Evolutionary conservation across 2,113 vertebrate species (phyloP).

Genomic region (Larimichthys crocea): DNA sequence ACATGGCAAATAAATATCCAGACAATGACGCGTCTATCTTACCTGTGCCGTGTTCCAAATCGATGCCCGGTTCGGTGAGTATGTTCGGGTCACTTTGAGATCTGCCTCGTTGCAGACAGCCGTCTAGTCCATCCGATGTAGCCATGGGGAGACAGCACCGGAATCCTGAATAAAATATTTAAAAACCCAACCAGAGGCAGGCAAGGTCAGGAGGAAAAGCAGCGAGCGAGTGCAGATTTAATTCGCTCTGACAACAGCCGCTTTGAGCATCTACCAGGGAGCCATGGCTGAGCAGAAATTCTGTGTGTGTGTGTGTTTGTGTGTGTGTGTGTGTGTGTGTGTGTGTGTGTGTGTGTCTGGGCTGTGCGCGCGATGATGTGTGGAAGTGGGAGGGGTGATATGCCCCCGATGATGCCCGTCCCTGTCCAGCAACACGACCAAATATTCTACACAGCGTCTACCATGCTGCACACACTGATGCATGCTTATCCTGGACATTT

Average conservation of each 20-base stretch:
- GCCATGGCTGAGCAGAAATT: slow-evolving; percentile 80
- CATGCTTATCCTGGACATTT: not conserved
- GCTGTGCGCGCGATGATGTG: slow-evolving; percentile 58
- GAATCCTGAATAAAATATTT: slow-evolving; percentile 83
- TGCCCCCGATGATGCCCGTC: slow-evolving; percentile 74
- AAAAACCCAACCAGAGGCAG: slow-evolving; percentile 82
- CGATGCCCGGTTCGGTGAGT: slow-evolving; percentile 88
- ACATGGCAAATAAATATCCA: slow-evolving; percentile 20
- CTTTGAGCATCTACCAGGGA: slow-evolving; percentile 80
- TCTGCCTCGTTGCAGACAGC: slow-evolving; percentile 94
- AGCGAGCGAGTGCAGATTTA: slow-evolving; percentile 71
- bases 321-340: slow-evolving; percentile 42
- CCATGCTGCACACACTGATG: slow-evolving; percentile 23
- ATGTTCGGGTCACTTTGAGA: slow-evolving; percentile 98
- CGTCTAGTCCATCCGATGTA: slow-evolving; percentile 90
- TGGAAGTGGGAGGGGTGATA: slow-evolving; percentile 71
- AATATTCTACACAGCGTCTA: slow-evolving; percentile 29
- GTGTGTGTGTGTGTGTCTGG: slow-evolving; percentile 55
- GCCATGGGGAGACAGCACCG: slow-evolving; percentile 89
- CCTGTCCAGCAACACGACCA: slow-evolving; percentile 63
- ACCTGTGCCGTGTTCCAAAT: slow-evolving; percentile 88
- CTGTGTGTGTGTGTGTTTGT: slow-evolving; percentile 50
- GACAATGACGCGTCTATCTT: slow-evolving; percentile 68
- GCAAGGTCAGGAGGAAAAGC: slow-evolving; percentile 87
- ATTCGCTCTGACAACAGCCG: slow-evolving; percentile 82